Percentiles rank a stretch among this genome's conserved stretches.
Evolutionary conservation across 1,140 invertebrate genomes (phyloP).

Genomic region (Ectropis grisescens): DNA sequence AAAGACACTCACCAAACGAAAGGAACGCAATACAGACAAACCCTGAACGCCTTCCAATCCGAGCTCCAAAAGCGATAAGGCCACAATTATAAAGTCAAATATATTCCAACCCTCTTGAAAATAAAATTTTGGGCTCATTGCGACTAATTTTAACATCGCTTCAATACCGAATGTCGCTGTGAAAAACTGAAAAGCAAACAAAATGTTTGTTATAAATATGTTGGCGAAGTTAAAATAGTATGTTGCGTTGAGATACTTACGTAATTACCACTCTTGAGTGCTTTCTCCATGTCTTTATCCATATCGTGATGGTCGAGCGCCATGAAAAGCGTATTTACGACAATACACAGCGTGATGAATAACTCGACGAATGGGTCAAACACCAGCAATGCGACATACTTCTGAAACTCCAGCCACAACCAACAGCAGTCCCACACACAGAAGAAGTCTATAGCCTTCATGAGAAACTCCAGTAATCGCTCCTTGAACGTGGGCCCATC

Average conservation of each 20-base stretch:
- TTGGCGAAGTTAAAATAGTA: not conserved
- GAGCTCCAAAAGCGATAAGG: constrained; percentile 93
- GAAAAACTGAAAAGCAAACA: constrained; percentile 84
- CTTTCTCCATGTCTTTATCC: constrained; percentile 86
- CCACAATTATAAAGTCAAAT: constrained; percentile 98
- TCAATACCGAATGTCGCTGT: constrained; percentile 98
- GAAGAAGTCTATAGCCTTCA: constrained; percentile 90
- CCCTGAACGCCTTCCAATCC: constrained; percentile 94
- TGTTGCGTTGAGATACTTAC: constrained; percentile 74
- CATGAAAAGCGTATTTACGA: constrained; percentile 98
- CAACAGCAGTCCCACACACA: constrained; percentile 98
- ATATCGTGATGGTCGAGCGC: constrained; percentile 96
- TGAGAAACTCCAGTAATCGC: constrained; percentile 79
- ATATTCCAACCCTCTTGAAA: constrained; percentile 99
- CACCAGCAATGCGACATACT: constrained; percentile 90
- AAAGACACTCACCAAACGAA: constrained; percentile 91
- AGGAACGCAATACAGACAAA: constrained; percentile 95
- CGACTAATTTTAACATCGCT: constrained; percentile 95
- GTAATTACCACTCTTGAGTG: constrained; percentile 94
- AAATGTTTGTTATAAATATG: constrained; percentile 2
- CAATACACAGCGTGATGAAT: constrained; percentile 98
- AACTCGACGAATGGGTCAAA: constrained; percentile 98
- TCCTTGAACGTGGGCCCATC: constrained; percentile 91
- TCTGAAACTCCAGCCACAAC: constrained; percentile 91
- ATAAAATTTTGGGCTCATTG: constrained; percentile 97